A percentile compares a stretch with the other conserved stretches of the same genome.
Evolutionary conservation across 2,113 vertebrate genomes (phyloP).

Genomic region (Hippocampus guttulatus): DNA sequence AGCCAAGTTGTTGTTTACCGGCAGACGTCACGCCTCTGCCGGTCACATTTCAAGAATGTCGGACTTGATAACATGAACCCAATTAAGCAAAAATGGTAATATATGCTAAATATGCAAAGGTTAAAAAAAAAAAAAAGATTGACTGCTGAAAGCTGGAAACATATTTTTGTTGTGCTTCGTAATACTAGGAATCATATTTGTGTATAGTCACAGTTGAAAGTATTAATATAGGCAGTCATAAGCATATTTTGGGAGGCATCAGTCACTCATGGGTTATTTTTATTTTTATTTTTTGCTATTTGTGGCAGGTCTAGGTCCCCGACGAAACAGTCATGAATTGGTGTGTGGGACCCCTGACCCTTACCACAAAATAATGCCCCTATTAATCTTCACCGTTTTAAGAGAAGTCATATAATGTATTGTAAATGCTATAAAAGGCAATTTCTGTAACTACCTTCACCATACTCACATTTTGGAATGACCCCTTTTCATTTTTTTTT

Average conservation of each 20-base stretch:
- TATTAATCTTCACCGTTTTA: constrained; percentile 27
- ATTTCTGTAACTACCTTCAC: constrained; percentile 14
- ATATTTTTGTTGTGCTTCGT: not conserved
- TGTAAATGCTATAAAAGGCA: constrained; percentile 17
- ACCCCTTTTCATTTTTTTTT: not conserved
- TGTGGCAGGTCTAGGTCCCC: not conserved
- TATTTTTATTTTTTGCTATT: no score
- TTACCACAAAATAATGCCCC: constrained; percentile 18
- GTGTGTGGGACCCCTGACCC: constrained; percentile 20
- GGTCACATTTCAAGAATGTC: not conserved
- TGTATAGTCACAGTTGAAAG: no score
- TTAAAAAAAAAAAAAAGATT: not conserved
- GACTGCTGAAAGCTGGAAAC: not conserved
- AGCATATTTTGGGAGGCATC: no score
- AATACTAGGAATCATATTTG: no score
- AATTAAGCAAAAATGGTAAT: not conserved
- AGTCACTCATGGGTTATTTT: no score
- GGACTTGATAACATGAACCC: not conserved
- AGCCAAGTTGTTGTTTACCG: not conserved
- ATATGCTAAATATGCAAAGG: not conserved
- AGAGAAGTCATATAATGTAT: constrained; percentile 7
- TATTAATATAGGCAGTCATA: no score
- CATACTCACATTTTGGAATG: constrained; percentile 15
- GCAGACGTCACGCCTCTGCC: not conserved
- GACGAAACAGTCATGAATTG: constrained; percentile 16